Percentiles rank a stretch among this genome's conserved stretches.
These are phyloP conservation scores for Piprites chloris DNA, from an alignment of 2,113 vertebrate genomes.

Conservation along the genomic window DNA sequence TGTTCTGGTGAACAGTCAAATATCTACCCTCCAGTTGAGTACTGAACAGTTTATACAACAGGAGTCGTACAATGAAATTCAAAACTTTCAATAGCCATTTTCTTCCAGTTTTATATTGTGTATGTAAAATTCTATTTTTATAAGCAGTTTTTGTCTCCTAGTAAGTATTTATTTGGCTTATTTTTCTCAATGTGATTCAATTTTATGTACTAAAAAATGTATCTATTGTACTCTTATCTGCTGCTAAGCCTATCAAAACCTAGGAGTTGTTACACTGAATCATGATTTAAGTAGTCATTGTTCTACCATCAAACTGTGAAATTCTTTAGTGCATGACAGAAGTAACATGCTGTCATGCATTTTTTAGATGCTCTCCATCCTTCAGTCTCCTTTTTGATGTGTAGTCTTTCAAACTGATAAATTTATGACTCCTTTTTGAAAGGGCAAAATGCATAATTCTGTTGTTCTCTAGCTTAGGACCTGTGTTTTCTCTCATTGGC, in stretches of 20 bases:
- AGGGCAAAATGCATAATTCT: neutral
- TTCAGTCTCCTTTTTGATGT: neutral
- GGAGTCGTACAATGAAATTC: neutral
- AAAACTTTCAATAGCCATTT: neutral
- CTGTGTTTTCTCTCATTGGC: neutral
- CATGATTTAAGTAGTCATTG: neutral
- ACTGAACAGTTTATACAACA: neutral
- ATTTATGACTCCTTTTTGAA: neutral
- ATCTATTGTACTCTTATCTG: neutral
- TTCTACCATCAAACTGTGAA: neutral
- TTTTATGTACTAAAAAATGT: neutral
- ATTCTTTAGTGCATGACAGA: neutral
- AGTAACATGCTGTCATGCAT: neutral
- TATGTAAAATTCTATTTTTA: neutral
- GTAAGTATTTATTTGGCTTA: neutral
- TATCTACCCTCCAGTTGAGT: neutral
- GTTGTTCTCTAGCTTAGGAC: neutral
- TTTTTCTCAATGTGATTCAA: neutral
- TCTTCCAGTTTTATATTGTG: neutral
- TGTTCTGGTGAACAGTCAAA: neutral
- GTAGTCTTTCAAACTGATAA: neutral
- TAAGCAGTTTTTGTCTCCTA: neutral
- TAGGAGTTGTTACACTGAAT: neutral
- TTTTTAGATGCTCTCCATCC: neutral
- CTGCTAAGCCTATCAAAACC: neutral